Evolutionary conservation across 2,797 vertebrate genomes (phyloP).

Genomic region (Sternotherus odoratus): DNA sequence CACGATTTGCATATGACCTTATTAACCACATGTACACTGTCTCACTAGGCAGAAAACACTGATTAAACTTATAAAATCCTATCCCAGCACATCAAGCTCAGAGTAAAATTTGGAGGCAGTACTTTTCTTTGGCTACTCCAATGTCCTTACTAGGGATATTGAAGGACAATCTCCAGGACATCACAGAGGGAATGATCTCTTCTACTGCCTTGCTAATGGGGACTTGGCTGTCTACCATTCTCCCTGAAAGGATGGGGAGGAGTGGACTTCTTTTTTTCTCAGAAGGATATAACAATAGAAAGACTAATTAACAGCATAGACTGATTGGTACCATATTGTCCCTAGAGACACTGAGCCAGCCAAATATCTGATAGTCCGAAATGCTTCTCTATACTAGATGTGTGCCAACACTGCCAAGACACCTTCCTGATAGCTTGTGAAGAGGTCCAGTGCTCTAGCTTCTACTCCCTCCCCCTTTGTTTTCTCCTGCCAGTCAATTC

Average conservation of each 20-base stretch:
- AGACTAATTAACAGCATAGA: neutral
- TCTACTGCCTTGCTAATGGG: neutral
- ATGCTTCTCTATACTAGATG: rapidly evolving
- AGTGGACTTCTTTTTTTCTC: neutral
- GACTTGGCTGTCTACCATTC: neutral
- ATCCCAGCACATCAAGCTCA: neutral
- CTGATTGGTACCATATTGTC: neutral
- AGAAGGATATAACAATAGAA: neutral
- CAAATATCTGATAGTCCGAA: neutral
- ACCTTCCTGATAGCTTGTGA: neutral
- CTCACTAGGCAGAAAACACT: neutral
- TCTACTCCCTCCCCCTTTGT: neutral
- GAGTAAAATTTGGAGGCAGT: neutral
- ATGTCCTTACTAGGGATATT: neutral
- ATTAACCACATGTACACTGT: neutral
- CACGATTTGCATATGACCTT: neutral
- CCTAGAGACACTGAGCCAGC: neutral
- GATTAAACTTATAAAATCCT: neutral
- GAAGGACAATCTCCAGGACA: neutral
- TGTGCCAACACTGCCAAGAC: neutral
- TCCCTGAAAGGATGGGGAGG: neutral
- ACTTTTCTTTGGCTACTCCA: neutral
- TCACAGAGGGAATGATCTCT: neutral
- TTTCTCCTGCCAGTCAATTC: neutral
- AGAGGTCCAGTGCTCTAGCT: neutral